These are phyloP conservation scores for Falcunculus frontatus DNA, from an alignment of 2,113 vertebrate species.

Conservation along the genomic window DNA sequence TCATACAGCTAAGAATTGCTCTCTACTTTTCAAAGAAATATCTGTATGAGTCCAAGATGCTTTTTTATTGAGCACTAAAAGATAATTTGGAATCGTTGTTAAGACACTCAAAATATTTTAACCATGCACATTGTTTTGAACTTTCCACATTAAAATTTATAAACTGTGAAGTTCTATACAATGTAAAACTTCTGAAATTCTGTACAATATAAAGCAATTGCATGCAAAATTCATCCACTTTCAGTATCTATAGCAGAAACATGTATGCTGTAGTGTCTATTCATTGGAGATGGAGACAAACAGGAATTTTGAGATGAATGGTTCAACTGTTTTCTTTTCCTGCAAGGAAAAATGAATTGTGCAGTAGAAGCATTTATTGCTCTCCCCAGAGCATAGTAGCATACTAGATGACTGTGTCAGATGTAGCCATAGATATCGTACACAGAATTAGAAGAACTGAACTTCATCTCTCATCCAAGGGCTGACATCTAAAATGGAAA, in stretches of 20 bases:
- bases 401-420: background rate
- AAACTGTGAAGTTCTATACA: background rate
- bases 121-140: background rate
- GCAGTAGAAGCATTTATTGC: background rate
- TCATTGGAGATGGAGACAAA: background rate
- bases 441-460: background rate
- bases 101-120: background rate
- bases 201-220: background rate
- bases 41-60: background rate
- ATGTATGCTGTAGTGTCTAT: background rate
- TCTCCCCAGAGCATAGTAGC: background rate
- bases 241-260: background rate
- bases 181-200: background rate
- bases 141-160: background rate
- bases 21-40: background rate
- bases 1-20: background rate
- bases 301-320: background rate
- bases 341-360: background rate
- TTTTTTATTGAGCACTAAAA: background rate
- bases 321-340: background rate
- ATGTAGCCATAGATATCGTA: background rate
- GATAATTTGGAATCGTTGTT: background rate
- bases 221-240: background rate
- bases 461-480: background rate
- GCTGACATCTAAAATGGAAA: background rate